Base-by-base conservation (phyloP, 2,113 vertebrate species). In the Phalacrocorax carbo region DNA sequence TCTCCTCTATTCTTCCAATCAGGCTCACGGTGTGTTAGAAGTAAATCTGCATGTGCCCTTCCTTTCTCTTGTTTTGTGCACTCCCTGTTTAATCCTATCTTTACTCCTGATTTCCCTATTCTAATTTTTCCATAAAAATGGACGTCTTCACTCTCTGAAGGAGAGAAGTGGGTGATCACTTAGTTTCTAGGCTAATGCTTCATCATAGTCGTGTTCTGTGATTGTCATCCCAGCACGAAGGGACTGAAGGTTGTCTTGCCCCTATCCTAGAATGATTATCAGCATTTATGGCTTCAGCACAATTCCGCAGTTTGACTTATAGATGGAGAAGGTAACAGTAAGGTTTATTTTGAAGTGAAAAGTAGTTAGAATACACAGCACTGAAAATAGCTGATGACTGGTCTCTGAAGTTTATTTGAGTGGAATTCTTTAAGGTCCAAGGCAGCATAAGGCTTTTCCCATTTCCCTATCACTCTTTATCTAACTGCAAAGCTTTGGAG, bases 1-100 rank as follows among this genome's bases (percentile, higher is more conserved):
- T 96, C 94, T 96, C 94, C 85, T 86, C 72, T 94, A 49, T 91
- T 83, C 92, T 94, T 94, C 87, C 83, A 26, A 23, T 91, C 91
- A 95, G 95, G 97, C 88, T 94, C 76, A 88, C 34, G 86, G 95
- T 93, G 87, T 85, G 38, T 66, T 81, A 36, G 51, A 92, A 89
- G 80, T 93, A 94, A 95, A 95, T 96, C 95, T 98, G 97, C 98
- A 96, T 97, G 97, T 95, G 78, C 68, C 82, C 75, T 92, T 85
- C 83, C 88, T 93, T 78, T 66, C 54, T 96, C 93, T 94, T 86
- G 82, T 95, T 92, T 57, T 91, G 93, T 97, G 96, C 73, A 76
- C 94, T 98, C 95, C 96, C 91, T 11, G 64, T 95, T 88, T 86
- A 94, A 90, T 96, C 92, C 94, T 80, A 32, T 94, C 97, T 97